Percentiles rank a stretch among this genome's conserved stretches.
phyloP scores from a whole-genome alignment of 2,797 vertebrate genomes.

The Muscicapa striata region DNA sequence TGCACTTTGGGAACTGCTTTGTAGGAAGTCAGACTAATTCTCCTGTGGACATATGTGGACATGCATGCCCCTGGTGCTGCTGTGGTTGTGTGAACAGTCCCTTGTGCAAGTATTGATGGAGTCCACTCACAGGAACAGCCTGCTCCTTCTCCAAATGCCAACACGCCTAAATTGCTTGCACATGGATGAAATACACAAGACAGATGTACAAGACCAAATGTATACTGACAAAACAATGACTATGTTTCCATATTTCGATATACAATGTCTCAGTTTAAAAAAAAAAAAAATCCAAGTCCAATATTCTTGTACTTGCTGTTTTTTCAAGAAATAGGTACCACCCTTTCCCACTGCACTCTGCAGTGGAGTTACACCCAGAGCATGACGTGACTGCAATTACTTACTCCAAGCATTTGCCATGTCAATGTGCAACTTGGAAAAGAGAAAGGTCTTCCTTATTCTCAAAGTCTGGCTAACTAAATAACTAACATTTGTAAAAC shows the following conservation, averaged over 20 bases:
- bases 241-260: background rate
- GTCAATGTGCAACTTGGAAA: background rate
- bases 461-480: background rate
- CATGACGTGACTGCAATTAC: background rate
- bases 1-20: background rate
- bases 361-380: constrained; percentile 36
- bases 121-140: fast-evolving
- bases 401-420: background rate
- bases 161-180: background rate
- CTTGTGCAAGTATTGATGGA: background rate
- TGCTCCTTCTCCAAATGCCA: background rate
- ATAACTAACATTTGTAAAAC: background rate
- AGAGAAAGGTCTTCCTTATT: background rate
- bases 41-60: background rate
- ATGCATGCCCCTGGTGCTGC: background rate
- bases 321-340: constrained; percentile 12
- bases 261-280: background rate
- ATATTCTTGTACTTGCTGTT: background rate
- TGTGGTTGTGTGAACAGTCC: background rate
- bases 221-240: background rate
- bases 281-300: background rate
- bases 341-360: constrained; percentile 21
- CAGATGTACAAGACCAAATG: background rate
- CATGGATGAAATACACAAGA: background rate
- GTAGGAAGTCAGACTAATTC: background rate